Base-by-base conservation (phyloP, 2,888 invertebrate species). In the Lumbricus terrestris region DNA sequence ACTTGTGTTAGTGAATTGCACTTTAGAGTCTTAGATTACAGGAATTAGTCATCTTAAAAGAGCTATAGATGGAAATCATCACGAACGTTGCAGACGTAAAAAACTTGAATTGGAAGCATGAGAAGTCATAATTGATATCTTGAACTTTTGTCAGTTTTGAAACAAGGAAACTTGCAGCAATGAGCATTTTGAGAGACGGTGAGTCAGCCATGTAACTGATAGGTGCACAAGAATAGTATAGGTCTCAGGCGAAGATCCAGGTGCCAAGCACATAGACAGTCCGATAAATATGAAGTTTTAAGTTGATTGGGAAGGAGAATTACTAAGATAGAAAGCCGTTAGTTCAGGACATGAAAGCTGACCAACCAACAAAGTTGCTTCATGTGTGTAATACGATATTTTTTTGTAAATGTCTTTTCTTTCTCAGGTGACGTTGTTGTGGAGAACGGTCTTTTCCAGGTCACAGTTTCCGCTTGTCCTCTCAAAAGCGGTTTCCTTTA, bases 401-500 rank as follows among this genome's bases (percentile, higher is more conserved):
- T 69, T n/a, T 1, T 85, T 35, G 16, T 23, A 0, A 33, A 13
- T 15, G 8, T 34, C 6, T 35, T 85, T n/a, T n/a, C n/a, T n/a
- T n/a, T n/a, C n/a, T 85, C 85, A 85, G 85, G 85, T 16, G 85
- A 85, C 6, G 85, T 85, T 37, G 37, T n/a, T 3, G 1, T 85
- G 18, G 85, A 85, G 37, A 85, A 85, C 23, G 34, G 85, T 85
- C 85, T 34, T 85, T 85, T 85, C 37, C 35, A 85, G 85, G 85
- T 85, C 35, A 35, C 37, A 23, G 37, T 85, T 85, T 85, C 85
- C 35, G 85, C 85, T 16, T 23, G 23, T 34, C 85, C 85, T 35
- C 85, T 29, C 35, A 85, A 35, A 16, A 34, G 35, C 15, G 85
- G 85, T 37, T 85, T 23, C 16, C 34, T 85, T 15, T 85, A 85